Base-by-base conservation (phyloP, 2,888 invertebrate species). In the Encarsia formosa region DNA sequence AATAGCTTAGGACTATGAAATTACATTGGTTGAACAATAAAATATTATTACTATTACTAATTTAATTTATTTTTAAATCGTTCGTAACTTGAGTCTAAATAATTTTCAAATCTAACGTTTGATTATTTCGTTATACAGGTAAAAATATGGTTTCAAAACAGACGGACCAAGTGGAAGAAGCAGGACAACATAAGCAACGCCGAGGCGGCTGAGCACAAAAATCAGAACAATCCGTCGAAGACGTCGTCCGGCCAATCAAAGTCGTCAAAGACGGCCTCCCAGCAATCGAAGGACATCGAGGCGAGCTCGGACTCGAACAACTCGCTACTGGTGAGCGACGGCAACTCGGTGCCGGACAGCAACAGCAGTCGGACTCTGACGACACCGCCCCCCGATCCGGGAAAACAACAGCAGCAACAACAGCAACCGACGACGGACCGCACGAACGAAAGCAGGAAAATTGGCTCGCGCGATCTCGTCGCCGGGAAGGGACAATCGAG, bases 61-160 rank as follows among this genome's bases (percentile, higher is more conserved):
- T n/a, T n/a, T n/a, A n/a, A n/a, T n/a, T n/a, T n/a, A n/a, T n/a
- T n/a, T n/a, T n/a, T n/a, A n/a, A n/a, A n/a, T n/a, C n/a, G n/a
- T n/a, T n/a, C n/a, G n/a, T n/a, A n/a, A n/a, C n/a, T n/a, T n/a
- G n/a, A n/a, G n/a, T n/a, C n/a, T n/a, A n/a, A n/a, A n/a, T n/a
- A n/a, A n/a, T n/a, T n/a, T n/a, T n/a, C n/a, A n/a, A n/a, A n/a
- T n/a, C n/a, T n/a, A n/a, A n/a, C n/a, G n/a, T n/a, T n/a, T n/a
- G n/a, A n/a, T n/a, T n/a, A n/a, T 56, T 57, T 55, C 56, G 52
- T 18, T 31, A 4, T 82, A 32, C 82, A 91, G 90, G 90, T 91
- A 65, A 91, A 91, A 77, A 91, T 91, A 61, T 91, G 91, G 91
- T 91, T 91, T 74, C 91, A 91, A 77, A 91, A 91, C 72, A 81